Percentiles rank a stretch among this genome's conserved stretches.
phyloP scores from a whole-genome alignment of 2,113 vertebrate species.

The Sigmodon hispidus region DNA sequence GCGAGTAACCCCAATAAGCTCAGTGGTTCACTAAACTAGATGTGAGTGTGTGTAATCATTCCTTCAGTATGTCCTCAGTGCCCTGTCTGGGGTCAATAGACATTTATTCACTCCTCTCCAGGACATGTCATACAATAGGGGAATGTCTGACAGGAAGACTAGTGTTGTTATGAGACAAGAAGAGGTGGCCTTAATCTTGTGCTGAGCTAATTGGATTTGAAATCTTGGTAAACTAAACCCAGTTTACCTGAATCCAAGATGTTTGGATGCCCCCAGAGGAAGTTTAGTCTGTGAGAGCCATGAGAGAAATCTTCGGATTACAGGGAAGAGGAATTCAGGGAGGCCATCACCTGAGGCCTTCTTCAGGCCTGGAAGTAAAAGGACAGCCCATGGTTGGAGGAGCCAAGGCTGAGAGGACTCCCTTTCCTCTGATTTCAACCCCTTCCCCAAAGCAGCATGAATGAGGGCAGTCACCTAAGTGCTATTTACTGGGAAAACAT shows the following conservation, averaged over 20 bases:
- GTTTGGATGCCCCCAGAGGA: neutral
- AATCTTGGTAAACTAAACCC: conserved; percentile 2
- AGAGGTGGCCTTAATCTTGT: neutral
- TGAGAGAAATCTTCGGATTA: neutral
- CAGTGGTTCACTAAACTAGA: neutral
- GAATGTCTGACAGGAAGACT: neutral
- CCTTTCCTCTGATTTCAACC: neutral
- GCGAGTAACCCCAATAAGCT: neutral
- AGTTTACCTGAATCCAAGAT: neutral
- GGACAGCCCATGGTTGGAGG: neutral
- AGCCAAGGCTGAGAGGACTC: neutral
- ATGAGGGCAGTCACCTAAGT: neutral
- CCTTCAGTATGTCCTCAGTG: neutral
- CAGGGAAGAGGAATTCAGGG: neutral
- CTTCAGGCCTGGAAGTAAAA: neutral
- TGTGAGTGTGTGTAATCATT: neutral
- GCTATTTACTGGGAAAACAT: neutral
- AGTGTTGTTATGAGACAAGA: neutral
- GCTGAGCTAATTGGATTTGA: neutral
- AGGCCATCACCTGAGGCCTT: too few species aligned
- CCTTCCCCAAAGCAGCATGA: too few species aligned
- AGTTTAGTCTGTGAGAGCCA: neutral
- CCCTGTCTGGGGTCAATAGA: neutral
- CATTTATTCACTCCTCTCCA: neutral
- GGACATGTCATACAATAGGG: neutral